Evolutionary conservation across 1,140 invertebrate species (phyloP), one percentile per base, ranked within the genome.

Genomic region (Drosophila rufa): DNA sequence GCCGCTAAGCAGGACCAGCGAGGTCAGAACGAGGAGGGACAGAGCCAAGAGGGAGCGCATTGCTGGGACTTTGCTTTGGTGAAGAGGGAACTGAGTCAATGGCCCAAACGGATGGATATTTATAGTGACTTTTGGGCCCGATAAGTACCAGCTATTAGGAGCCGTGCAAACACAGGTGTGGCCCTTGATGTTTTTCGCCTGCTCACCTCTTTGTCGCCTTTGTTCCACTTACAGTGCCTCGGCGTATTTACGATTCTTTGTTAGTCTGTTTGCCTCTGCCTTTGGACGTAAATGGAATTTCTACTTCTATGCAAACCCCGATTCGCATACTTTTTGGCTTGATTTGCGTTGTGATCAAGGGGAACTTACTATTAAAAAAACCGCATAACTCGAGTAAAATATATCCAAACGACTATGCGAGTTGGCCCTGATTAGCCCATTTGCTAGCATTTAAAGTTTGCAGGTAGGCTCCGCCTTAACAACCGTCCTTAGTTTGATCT

Each of bases 101-200:
- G 19, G 0, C 14, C 6, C 6, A n/a, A 27, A 2, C 2, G 9
- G 12, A 9, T 56, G 25, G 42, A 15, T 40, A 58, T 70, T 70
- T 71, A 71, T 70, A 70, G 30, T 22, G 15, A 2, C 58, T 38
- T 33, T 33, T 12, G 14, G 40, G 25, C 5, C 36, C 3, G 7
- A n/a, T 22, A 19, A 9, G 3, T 4, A 8, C 9, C 30, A 9
- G 12, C 11, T 14, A 7, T 40, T 38, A n/a, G 22, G 27, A 40
- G 19, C n/a, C 25, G 40, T 17, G 36, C 27, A 67, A 67, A 51
- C 66, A 69, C 66, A 69, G 46, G 33, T 69, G 66, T 50, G 43
- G 7, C 30, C n/a, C 57, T n/a, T 60, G 12, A 42, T 17, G n/a
- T 45, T 55, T 15, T 55, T 55, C 14, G 33, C 33, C 51, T 55